Evolutionary conservation across 1,140 invertebrate genomes (phyloP), one percentile per base, ranked within the genome.

Genomic region (Lordiphosa mommai): DNA sequence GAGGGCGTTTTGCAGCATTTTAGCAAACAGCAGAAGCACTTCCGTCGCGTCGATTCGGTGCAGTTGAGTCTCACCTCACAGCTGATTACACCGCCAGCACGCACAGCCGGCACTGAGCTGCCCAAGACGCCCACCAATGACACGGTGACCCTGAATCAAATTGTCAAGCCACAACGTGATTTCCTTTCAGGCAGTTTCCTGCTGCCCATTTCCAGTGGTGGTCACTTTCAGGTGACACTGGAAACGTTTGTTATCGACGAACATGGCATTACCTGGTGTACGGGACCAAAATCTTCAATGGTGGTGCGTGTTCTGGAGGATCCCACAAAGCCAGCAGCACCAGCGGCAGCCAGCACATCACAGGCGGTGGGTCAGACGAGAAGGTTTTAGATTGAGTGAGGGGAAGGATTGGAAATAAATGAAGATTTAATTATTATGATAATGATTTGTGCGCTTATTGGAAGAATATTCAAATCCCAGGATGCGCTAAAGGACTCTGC

Each of bases 1-100:
- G 96, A 97, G 88, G 96, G 96, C 1, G 94, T 97, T 2, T 92
- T 97, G 44, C 93, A 95, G 72, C 94, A 96, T 52, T 82, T 85
- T 34, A 93, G 92, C 4, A 90, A 90, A 40, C 89, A 90, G 40
- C 91, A 93, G 10, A 92, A 93, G 1, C 86, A 94, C 2, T 95
- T 93, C 79, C 90, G 95, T 17, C 91, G 91, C 16, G 93, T 95
- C 1, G 91, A 93, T 34, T 92, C 92, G 34, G 93, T 96, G 38
- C 91, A 92, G n/a, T 89, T 96, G 20, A 93, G 91, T 4, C 92
- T 95, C 0, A 93, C 92, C 0, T 93, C 94, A 0, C 91, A 91
- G 10, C 90, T 93, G 1, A 91, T 92, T 3, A 90, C 91, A 1
- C 76, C 86, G 0, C 90, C 91, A 1, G 72, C 86, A 1, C 90